Evolutionary conservation across 37 sponge, comb jelly and placozoan genomes (phyloP).

Genomic region (Chondrosia reniformis): DNA sequence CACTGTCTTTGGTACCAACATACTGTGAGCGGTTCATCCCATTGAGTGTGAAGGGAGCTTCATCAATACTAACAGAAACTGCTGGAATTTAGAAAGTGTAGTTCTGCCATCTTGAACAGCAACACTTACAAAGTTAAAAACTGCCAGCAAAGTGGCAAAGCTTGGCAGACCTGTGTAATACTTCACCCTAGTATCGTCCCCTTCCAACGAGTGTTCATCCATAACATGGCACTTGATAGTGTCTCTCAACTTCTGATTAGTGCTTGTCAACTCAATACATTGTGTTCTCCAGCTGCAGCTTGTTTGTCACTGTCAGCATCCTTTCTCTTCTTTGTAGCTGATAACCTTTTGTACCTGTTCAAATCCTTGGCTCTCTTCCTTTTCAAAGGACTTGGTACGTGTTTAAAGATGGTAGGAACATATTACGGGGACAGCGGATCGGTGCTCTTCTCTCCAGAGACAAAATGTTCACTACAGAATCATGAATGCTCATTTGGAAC

Average conservation of each 20-base stretch:
- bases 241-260: neutral
- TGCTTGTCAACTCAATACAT: slow-evolving; percentile 3
- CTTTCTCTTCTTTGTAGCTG: slow-evolving; percentile 27
- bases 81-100: slow-evolving; percentile 23
- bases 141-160: neutral
- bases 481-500: slow-evolving; percentile 35
- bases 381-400: slow-evolving; percentile 34
- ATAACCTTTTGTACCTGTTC: slow-evolving; percentile 26
- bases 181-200: slow-evolving; percentile 27
- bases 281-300: slow-evolving; percentile 7
- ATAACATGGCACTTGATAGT: neutral
- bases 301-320: slow-evolving; percentile 14
- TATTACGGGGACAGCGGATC: slow-evolving; percentile 59
- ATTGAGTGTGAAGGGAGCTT: too few relatives aligned
- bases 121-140: slow-evolving; percentile 18
- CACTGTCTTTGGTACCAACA: too few relatives aligned
- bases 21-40: too few relatives aligned
- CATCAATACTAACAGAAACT: slow-evolving; percentile 30
- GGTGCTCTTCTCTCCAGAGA: slow-evolving; percentile 42
- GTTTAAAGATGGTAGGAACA: slow-evolving; percentile 43
- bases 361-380: slow-evolving; percentile 15
- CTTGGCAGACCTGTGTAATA: slow-evolving; percentile 37
- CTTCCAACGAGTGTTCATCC: neutral
- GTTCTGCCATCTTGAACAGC: neutral
- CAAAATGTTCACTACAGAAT: slow-evolving; percentile 48